Evolutionary conservation across 2,113 vertebrate species (phyloP).

Genomic region (Puntigrus tetrazona): DNA sequence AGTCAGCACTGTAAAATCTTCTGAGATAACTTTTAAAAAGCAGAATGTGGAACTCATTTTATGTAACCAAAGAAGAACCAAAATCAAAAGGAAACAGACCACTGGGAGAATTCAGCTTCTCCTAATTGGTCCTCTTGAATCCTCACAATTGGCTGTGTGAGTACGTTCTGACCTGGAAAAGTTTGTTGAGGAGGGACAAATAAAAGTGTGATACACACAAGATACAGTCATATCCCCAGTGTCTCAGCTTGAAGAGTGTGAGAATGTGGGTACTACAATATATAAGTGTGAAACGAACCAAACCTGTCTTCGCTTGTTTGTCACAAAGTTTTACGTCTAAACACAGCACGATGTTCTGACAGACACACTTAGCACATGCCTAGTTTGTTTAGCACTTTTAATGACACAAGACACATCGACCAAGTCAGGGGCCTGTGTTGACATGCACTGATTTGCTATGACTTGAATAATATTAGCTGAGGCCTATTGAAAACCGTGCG

Average conservation of each 20-base stretch:
- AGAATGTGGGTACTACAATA: slow-evolving; percentile 24
- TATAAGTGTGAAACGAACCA: slow-evolving; percentile 36
- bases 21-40: slow-evolving; percentile 23
- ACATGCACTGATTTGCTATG: background rate
- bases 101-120: background rate
- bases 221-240: slow-evolving; percentile 13
- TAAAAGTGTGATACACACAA: slow-evolving; percentile 21
- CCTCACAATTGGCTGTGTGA: background rate
- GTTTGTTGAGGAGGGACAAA: slow-evolving; percentile 31
- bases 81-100: background rate
- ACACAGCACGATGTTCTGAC: background rate
- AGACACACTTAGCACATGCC: background rate
- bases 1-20: too few relatives aligned
- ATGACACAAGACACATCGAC: background rate
- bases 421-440: background rate
- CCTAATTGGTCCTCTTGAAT: slow-evolving; percentile 16
- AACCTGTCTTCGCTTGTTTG: slow-evolving; percentile 39
- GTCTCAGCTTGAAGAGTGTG: slow-evolving; percentile 24
- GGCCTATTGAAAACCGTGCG: background rate
- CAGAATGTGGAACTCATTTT: background rate
- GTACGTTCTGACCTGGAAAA: slow-evolving; percentile 39
- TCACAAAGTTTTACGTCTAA: slow-evolving; percentile 20
- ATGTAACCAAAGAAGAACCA: background rate
- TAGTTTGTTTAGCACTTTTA: background rate
- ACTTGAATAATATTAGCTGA: background rate